These are phyloP conservation scores for Caenorhabditis brenneri DNA, from an alignment of 1,140 invertebrate species.

Conservation along the genomic window DNA sequence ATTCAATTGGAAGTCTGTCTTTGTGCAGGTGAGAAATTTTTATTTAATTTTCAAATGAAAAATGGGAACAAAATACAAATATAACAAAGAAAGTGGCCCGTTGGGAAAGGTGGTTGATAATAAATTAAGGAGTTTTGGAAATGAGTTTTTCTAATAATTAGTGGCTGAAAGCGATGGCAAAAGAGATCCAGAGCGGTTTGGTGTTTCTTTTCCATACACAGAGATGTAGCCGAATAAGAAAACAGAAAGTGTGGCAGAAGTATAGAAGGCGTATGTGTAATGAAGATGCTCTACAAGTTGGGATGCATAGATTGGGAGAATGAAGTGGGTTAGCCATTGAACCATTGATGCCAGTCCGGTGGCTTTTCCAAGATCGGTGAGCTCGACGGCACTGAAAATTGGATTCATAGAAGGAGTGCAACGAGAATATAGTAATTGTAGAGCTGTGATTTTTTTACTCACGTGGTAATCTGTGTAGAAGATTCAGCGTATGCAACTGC, in stretches of 20 bases:
- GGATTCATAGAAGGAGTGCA: too few relatives aligned
- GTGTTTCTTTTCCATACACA: conserved; percentile 68
- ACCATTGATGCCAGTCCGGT: conserved; percentile 70
- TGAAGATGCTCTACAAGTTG: conserved; percentile 66
- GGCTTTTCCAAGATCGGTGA: conserved; percentile 67
- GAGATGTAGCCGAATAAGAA: conserved; percentile 65
- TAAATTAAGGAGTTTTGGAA: not conserved
- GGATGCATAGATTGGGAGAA: conserved; percentile 69
- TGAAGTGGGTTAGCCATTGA: conserved; percentile 69
- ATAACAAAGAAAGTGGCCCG: conserved; percentile 24
- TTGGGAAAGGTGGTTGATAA: conserved; percentile 10
- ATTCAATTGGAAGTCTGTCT: conserved; percentile 76
- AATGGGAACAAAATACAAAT: not conserved
- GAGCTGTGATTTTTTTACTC: conserved; percentile 9
- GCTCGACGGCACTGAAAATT: conserved; percentile 64
- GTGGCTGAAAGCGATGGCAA: conserved; percentile 63
- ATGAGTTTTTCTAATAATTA: conserved; percentile 56
- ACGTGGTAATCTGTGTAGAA: conserved; percentile 69
- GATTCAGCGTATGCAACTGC: conserved; percentile 70
- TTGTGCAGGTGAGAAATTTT: conserved; percentile 73
- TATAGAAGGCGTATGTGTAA: conserved; percentile 70
- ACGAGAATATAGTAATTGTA: too few relatives aligned
- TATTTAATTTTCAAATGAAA: not conserved
- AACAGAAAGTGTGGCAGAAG: conserved; percentile 61
- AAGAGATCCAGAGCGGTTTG: conserved; percentile 61